phyloP scores from a whole-genome alignment of 2,797 vertebrate genomes.

The Schizopygopsis pylzovi region DNA sequence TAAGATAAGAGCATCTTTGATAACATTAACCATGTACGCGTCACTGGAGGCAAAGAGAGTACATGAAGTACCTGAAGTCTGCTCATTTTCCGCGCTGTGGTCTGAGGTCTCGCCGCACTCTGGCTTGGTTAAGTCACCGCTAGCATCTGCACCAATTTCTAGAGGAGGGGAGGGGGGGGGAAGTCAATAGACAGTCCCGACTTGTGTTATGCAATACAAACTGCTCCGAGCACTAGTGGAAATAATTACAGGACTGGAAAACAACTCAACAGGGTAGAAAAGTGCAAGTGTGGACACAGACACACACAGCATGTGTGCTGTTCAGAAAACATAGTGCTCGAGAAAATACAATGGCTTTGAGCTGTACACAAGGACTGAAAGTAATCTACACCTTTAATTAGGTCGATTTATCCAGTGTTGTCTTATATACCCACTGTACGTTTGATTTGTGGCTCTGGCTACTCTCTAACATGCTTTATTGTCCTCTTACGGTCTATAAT shows the following conservation, averaged over 20 bases:
- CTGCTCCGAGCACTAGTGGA: slow-evolving; percentile 38
- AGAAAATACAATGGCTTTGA: slow-evolving; percentile 37
- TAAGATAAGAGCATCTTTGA: neutral
- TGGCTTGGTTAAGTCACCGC: slow-evolving; percentile 31
- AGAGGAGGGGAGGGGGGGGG: slow-evolving; percentile 50
- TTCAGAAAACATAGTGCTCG: slow-evolving; percentile 24
- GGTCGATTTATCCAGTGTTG: slow-evolving; percentile 20
- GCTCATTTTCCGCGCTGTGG: slow-evolving; percentile 52
- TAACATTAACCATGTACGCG: neutral
- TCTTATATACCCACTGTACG: neutral
- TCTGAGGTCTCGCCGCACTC: slow-evolving; percentile 62
- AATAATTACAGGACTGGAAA: slow-evolving; percentile 51
- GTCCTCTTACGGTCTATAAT: slow-evolving; percentile 1
- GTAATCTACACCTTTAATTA: slow-evolving; percentile 17
- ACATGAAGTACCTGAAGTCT: slow-evolving; percentile 47
- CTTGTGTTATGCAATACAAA: slow-evolving; percentile 32
- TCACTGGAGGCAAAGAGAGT: neutral
- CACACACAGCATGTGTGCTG: slow-evolving; percentile 17
- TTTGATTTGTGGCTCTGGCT: slow-evolving; percentile 32
- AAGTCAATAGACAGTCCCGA: neutral
- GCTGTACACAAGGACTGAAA: neutral
- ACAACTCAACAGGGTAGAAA: slow-evolving; percentile 45
- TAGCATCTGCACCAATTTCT: slow-evolving; percentile 57
- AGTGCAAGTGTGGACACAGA: slow-evolving; percentile 23
- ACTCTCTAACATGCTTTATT: neutral